A percentile compares a stretch with the other conserved stretches of the same genome.
Evolutionary conservation across 2,113 vertebrate species (phyloP).

Genomic region (Lophura nycthemera): DNA sequence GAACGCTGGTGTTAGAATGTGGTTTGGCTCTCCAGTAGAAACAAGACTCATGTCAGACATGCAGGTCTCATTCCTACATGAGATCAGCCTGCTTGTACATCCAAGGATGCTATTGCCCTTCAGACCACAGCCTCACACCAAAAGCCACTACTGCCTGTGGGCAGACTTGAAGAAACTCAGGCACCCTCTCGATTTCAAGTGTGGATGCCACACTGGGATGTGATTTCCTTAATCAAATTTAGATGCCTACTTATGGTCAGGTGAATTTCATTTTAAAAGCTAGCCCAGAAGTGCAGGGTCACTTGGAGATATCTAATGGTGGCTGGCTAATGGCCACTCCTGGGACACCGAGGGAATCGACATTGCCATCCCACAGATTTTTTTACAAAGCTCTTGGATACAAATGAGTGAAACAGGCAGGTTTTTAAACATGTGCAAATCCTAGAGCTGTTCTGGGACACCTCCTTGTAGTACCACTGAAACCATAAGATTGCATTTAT

Average conservation of each 20-base stretch:
- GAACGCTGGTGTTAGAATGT: background rate
- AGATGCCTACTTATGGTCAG: background rate
- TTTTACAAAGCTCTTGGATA: background rate
- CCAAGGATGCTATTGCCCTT: background rate
- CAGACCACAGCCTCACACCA: fast-evolving
- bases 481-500: background rate
- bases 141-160: fast-evolving
- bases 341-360: background rate
- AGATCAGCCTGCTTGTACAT: background rate
- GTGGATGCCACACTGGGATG: background rate
- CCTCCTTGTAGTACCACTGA: background rate
- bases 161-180: background rate
- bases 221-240: background rate
- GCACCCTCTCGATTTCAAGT: background rate
- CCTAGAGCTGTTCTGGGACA: background rate
- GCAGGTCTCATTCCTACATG: background rate
- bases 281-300: background rate
- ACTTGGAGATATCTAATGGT: background rate
- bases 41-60: background rate
- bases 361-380: background rate
- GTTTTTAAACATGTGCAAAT: background rate
- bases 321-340: background rate
- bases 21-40: background rate
- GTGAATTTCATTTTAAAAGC: background rate
- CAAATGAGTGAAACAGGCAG: background rate